These are phyloP conservation scores for Psittacula derbiana DNA, from an alignment of 2,797 vertebrate species.

Conservation along the genomic window DNA sequence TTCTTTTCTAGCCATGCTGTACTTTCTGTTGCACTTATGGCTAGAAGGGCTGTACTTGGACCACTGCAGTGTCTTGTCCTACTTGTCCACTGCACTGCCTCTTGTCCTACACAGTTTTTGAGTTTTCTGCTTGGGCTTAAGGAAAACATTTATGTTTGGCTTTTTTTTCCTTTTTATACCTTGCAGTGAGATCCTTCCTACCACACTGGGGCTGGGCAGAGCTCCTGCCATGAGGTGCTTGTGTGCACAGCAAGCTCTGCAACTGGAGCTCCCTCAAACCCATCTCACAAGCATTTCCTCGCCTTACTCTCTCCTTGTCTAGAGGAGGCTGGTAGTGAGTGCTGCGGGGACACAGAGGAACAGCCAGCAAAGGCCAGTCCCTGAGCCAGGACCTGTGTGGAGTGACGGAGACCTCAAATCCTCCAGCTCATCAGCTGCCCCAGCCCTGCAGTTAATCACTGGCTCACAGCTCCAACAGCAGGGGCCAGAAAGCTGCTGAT, in stretches of 20 bases:
- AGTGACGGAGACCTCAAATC: background rate
- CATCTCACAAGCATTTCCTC: background rate
- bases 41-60: background rate
- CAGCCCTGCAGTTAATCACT: background rate
- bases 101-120: background rate
- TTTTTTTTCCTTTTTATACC: background rate
- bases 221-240: background rate
- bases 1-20: background rate
- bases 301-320: background rate
- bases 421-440: background rate
- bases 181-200: background rate
- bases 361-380: background rate
- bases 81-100: too few relatives aligned
- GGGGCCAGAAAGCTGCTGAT: background rate
- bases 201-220: background rate
- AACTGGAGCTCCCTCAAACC: background rate
- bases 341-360: background rate
- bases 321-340: background rate
- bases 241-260: background rate
- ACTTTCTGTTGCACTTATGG: background rate
- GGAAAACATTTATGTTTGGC: background rate
- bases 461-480: background rate
- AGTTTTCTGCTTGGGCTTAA: background rate
- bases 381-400: background rate
- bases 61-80: background rate